These are phyloP conservation scores for Chaetodon trifascialis DNA, from an alignment of 2,113 vertebrate genomes.

Conservation along the genomic window DNA sequence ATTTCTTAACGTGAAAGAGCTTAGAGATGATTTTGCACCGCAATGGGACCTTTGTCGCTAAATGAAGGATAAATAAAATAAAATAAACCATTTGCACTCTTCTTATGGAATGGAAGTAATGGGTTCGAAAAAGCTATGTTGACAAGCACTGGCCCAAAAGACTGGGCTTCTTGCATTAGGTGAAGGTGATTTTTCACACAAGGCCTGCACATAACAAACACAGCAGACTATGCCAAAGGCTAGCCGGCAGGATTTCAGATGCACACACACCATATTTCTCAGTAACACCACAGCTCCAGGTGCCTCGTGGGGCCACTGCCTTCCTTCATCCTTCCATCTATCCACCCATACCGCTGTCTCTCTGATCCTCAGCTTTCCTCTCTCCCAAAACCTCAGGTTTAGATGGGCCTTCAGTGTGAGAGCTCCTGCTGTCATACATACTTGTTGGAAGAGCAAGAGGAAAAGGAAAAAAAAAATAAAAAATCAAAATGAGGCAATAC, in stretches of 20 bases:
- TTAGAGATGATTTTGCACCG: too few relatives aligned
- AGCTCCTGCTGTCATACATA: slow-evolving; percentile 47
- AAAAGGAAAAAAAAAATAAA: slow-evolving; percentile 1
- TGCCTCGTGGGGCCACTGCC: slow-evolving; percentile 57
- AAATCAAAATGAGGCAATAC: slow-evolving; percentile 56
- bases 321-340: slow-evolving; percentile 63
- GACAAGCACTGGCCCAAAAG: slow-evolving; percentile 35
- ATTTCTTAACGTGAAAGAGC: too few relatives aligned
- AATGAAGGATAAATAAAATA: too few relatives aligned
- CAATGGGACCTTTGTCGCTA: too few relatives aligned
- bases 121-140: slow-evolving; percentile 38
- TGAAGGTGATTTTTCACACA: slow-evolving; percentile 59
- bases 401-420: slow-evolving; percentile 43
- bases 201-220: slow-evolving; percentile 57
- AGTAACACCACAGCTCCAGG: slow-evolving; percentile 59
- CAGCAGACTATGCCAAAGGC: slow-evolving; percentile 63
- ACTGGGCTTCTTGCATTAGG: slow-evolving; percentile 33
- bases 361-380: slow-evolving; percentile 52
- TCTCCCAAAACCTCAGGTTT: slow-evolving; percentile 47
- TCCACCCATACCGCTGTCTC: slow-evolving; percentile 40
- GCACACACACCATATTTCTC: slow-evolving; percentile 55
- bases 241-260: slow-evolving; percentile 64
- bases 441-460: slow-evolving; percentile 31
- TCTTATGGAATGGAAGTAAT: slow-evolving; percentile 17
- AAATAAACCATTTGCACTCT: not conserved